These are phyloP conservation scores for Vimba vimba DNA, from an alignment of 2,113 vertebrate species.

Conservation along the genomic window DNA sequence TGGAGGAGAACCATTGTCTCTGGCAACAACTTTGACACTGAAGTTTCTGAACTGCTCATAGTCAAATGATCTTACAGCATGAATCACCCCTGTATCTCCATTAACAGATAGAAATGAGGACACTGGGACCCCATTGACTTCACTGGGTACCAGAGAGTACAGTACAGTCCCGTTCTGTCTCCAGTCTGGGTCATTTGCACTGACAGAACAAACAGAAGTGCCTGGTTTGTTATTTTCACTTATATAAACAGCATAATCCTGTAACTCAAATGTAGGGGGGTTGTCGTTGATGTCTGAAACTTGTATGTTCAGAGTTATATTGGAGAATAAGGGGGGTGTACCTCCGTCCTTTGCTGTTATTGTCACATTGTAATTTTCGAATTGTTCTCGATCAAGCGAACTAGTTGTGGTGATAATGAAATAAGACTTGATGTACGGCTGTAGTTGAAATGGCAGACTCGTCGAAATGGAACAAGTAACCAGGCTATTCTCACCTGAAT, in stretches of 20 bases:
- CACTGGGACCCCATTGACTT: constrained; percentile 46
- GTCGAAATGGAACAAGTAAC: constrained; percentile 58
- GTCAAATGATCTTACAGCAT: constrained; percentile 58
- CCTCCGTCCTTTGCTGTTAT: constrained; percentile 71
- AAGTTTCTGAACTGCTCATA: constrained; percentile 61
- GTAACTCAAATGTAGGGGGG: constrained; percentile 47
- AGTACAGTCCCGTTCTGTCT: constrained; percentile 59
- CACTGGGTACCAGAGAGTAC: constrained; percentile 55
- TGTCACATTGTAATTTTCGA: constrained; percentile 66
- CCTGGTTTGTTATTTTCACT: constrained; percentile 57
- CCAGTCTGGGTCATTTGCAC: constrained; percentile 62
- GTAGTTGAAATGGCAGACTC: constrained; percentile 67
- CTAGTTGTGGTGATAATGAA: constrained; percentile 68
- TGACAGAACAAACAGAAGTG: constrained; percentile 55
- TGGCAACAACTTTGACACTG: constrained; percentile 55
- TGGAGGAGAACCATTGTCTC: constrained; percentile 60
- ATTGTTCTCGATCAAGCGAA: constrained; percentile 68
- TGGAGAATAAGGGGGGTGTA: constrained; percentile 64
- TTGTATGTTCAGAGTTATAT: constrained; percentile 30
- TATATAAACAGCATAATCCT: constrained; percentile 40
- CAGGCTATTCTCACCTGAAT: constrained; percentile 71
- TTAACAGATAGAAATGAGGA: constrained; percentile 57
- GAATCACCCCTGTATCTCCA: constrained; percentile 57
- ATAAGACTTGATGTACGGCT: constrained; percentile 64
- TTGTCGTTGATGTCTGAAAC: constrained; percentile 60